phyloP scores from a whole-genome alignment of 2,797 vertebrate species.

The Aselliscus stoliczkanus region DNA sequence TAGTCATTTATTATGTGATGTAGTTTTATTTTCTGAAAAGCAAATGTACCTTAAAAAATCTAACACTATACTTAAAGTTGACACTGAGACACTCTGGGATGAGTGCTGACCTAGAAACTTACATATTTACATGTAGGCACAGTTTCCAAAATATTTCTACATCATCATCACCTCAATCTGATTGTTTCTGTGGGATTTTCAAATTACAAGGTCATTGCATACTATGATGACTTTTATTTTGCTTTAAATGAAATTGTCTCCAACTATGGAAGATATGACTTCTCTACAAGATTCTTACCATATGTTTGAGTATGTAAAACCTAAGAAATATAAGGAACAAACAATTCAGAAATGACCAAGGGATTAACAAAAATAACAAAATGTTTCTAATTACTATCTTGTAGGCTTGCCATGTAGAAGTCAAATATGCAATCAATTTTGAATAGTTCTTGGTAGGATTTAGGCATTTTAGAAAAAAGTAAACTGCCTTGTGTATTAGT shows the following conservation, averaged over 20 bases:
- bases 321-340: neutral
- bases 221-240: conserved; percentile 24
- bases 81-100: neutral
- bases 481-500: neutral
- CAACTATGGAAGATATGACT: neutral
- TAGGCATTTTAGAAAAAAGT: neutral
- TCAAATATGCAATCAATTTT: conserved; percentile 1
- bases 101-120: conserved; percentile 44
- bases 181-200: neutral
- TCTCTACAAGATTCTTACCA: neutral
- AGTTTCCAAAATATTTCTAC: conserved; percentile 12
- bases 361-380: neutral
- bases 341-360: neutral
- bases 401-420: neutral
- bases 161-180: neutral
- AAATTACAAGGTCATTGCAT: neutral
- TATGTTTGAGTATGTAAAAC: neutral
- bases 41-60: neutral
- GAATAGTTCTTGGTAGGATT: neutral
- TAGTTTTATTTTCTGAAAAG: conserved; percentile 29
- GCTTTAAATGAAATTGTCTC: conserved; percentile 17
- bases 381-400: neutral
- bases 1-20: conserved; percentile 6
- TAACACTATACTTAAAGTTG: conserved; percentile 9
- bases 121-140: neutral